A percentile compares a stretch with the other conserved stretches of the same genome.
Evolutionary conservation across 2,888 invertebrate species (phyloP).

Genomic region (Brenthis hecate): DNA sequence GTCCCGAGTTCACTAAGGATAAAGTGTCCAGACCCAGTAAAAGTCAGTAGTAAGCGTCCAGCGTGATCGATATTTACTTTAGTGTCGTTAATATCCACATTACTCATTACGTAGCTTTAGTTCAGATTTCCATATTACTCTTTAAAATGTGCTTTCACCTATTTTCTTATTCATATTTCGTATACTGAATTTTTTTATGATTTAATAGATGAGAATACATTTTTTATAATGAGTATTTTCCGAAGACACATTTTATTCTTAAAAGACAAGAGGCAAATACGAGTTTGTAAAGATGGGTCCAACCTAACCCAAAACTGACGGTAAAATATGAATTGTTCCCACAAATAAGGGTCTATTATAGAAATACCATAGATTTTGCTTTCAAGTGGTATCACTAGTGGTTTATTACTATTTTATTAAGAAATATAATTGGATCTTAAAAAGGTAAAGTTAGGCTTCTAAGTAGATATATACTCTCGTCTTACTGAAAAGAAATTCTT

Average conservation of each 20-base stretch:
- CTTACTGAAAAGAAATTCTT: slow-evolving; percentile 8
- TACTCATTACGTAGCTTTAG: too few species aligned
- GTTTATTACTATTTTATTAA: slow-evolving; percentile 36
- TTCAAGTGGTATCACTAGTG: slow-evolving; percentile 51
- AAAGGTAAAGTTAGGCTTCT: slow-evolving; percentile 2
- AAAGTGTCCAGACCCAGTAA: slow-evolving; percentile 20
- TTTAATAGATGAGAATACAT: slow-evolving; percentile 40
- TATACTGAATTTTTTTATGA: neutral
- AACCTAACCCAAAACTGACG: slow-evolving; percentile 54
- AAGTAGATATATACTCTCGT: neutral
- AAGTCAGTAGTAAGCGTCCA: slow-evolving; percentile 1
- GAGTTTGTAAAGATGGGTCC: slow-evolving; percentile 14
- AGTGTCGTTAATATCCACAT: too few species aligned
- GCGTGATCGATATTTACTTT: too few species aligned
- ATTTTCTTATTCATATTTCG: neutral
- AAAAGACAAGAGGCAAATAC: slow-evolving; percentile 37
- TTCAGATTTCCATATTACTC: too few species aligned
- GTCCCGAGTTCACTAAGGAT: slow-evolving; percentile 37
- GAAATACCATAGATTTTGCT: slow-evolving; percentile 53
- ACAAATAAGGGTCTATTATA: slow-evolving; percentile 51
- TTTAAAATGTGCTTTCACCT: too few species aligned
- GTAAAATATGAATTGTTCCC: slow-evolving; percentile 61
- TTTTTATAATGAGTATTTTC: slow-evolving; percentile 46
- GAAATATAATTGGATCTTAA: slow-evolving; percentile 39
- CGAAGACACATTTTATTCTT: slow-evolving; percentile 53